Conservation (phyloP, 2,888 invertebrate species). For the Ormyrus nitidulus region DNA sequence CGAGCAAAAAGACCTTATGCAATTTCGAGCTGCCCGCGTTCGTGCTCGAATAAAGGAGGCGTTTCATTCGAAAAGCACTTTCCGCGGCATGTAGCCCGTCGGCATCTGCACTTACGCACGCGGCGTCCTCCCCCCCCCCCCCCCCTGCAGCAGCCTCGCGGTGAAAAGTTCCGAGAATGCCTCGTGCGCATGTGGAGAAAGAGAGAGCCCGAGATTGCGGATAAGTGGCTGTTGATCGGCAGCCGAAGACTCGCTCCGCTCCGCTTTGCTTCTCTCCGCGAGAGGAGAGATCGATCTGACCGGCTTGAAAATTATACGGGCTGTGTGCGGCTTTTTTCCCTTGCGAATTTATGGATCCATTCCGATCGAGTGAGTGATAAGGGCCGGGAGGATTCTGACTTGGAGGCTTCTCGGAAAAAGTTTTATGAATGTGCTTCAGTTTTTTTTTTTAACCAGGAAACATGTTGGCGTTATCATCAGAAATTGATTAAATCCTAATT, state of each 20-base stretch:
- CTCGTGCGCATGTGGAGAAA: not conserved
- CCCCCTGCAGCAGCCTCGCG: constrained; percentile 10
- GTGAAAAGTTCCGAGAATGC: constrained; percentile 45
- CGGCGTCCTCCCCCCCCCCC: not conserved
- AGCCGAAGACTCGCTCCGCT: not conserved
- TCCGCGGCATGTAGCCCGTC: not conserved
- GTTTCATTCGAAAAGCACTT: constrained; percentile 26
- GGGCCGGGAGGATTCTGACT: too few species aligned
- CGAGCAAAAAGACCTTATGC: constrained; percentile 15
- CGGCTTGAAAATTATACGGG: too few species aligned
- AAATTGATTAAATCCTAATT: not conserved
- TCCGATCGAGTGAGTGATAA: too few species aligned
- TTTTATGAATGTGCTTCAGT: too few species aligned
- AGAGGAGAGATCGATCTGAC: too few species aligned
- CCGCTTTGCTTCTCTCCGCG: too few species aligned
- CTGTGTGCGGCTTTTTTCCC: too few species aligned
- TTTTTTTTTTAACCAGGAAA: too few species aligned
- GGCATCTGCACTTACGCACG: not conserved
- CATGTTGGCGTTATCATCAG: too few species aligned
- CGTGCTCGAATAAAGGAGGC: constrained; percentile 3
- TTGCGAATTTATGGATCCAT: too few species aligned
- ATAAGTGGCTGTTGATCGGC: constrained; percentile 31
- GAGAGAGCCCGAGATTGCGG: constrained; percentile 16
- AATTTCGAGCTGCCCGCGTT: constrained; percentile 9
- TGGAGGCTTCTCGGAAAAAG: too few species aligned